Percentiles rank a stretch among this genome's conserved stretches.
Evolutionary conservation across 2,113 vertebrate genomes (phyloP).

Genomic region (Chauna torquata): DNA sequence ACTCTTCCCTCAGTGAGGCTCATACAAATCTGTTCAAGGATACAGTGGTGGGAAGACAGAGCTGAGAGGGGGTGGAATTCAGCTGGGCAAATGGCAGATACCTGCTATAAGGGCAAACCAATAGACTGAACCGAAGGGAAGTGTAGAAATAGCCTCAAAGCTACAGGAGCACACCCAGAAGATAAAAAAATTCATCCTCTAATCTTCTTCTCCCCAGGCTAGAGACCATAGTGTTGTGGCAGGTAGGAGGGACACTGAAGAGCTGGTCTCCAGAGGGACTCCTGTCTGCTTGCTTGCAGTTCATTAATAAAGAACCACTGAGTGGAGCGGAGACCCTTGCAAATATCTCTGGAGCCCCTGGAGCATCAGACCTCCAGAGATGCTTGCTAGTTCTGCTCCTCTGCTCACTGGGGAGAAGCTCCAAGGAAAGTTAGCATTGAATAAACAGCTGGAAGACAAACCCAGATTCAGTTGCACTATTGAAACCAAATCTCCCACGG

Average conservation of each 20-base stretch:
- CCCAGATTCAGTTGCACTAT: background rate
- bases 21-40: background rate
- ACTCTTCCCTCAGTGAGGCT: background rate
- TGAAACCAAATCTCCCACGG: background rate
- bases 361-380: background rate
- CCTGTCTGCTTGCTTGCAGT: background rate
- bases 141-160: background rate
- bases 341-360: rapidly evolving
- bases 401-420: background rate
- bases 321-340: rapidly evolving
- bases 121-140: background rate
- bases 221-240: background rate
- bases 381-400: rapidly evolving
- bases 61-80: background rate
- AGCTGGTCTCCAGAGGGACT: background rate
- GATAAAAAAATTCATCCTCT: background rate
- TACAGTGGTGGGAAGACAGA: background rate
- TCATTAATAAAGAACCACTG: background rate
- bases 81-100: background rate
- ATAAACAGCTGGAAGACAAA: constrained; percentile 13
- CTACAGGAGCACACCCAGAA: background rate
- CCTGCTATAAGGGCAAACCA: background rate
- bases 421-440: background rate
- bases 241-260: background rate
- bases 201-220: background rate